Percentiles rank a stretch among this genome's conserved stretches.
phyloP scores from a whole-genome alignment of 2,113 vertebrate genomes.

The Mastomys coucha region DNA sequence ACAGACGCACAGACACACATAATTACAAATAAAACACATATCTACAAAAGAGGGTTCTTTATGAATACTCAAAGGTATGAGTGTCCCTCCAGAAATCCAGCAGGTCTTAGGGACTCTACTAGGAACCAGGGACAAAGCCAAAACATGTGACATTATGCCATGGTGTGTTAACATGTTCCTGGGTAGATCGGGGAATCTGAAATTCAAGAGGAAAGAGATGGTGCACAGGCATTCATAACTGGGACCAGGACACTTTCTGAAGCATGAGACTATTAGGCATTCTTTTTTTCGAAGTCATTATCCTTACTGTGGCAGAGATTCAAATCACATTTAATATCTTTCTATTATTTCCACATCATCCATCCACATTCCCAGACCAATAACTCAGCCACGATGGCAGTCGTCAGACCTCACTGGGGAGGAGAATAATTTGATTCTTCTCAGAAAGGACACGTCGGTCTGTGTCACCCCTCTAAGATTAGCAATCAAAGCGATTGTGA shows the following conservation, averaged over 20 bases:
- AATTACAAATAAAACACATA: not conserved
- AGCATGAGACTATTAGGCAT: not conserved
- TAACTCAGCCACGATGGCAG: conserved; percentile 43
- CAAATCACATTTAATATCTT: conserved; percentile 58
- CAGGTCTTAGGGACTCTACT: not conserved
- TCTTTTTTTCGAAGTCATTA: not conserved
- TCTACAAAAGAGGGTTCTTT: not conserved
- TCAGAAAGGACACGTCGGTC: conserved; percentile 16
- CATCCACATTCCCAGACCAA: conserved; percentile 45
- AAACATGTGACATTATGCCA: not conserved
- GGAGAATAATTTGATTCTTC: conserved; percentile 55
- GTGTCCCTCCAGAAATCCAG: not conserved
- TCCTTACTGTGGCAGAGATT: conserved; percentile 39
- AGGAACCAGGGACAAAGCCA: not conserved
- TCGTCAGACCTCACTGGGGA: conserved; percentile 28
- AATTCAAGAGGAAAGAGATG: conserved; percentile 6
- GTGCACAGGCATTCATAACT: not conserved
- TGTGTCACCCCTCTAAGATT: not conserved
- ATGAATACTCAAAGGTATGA: not conserved
- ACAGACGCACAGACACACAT: not conserved
- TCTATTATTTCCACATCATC: conserved; percentile 29
- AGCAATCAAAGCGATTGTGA: conserved; percentile 37
- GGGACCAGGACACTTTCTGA: not conserved
- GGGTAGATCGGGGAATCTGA: not conserved
- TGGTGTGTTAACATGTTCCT: not conserved